Percentiles rank a stretch among this genome's conserved stretches.
Evolutionary conservation across 1,140 invertebrate species (phyloP).

Genomic region (Ceratitis capitata): DNA sequence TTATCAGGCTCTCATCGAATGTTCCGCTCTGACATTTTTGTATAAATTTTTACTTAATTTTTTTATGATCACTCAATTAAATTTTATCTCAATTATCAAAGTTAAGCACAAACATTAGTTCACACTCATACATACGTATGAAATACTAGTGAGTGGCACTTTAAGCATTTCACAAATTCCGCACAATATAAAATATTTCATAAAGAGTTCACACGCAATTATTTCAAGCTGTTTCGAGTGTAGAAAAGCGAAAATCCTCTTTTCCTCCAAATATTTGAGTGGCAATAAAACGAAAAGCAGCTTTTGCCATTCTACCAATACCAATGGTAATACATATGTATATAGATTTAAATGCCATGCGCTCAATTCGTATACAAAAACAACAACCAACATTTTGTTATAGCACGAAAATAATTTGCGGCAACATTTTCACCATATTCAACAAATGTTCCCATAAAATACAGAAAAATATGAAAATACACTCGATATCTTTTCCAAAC

Average conservation of each 20-base stretch:
- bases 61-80: too few species aligned
- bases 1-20: too few species aligned
- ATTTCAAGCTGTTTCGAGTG: not conserved
- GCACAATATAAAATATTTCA: not conserved
- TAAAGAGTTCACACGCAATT: constrained; percentile 1
- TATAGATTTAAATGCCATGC: not conserved
- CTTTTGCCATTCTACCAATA: not conserved
- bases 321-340: not conserved
- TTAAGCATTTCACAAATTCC: not conserved
- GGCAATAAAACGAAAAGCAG: not conserved
- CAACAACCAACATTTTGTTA: not conserved
- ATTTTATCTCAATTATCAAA: too few species aligned
- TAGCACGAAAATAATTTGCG: constrained; percentile 17
- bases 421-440: constrained; percentile 25
- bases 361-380: not conserved
- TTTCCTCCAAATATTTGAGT: not conserved
- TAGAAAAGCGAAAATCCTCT: not conserved
- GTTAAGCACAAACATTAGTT: too few species aligned
- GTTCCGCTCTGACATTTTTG: too few species aligned
- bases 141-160: too few species aligned
- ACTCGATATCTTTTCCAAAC: constrained; percentile 11
- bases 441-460: not conserved
- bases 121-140: too few species aligned
- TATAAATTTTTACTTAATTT: too few species aligned
- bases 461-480: not conserved